Percentiles rank a stretch among this genome's conserved stretches.
Conservation (phyloP, 2,888 invertebrate genomes). For the Sarcophaga subvicina region DNA sequence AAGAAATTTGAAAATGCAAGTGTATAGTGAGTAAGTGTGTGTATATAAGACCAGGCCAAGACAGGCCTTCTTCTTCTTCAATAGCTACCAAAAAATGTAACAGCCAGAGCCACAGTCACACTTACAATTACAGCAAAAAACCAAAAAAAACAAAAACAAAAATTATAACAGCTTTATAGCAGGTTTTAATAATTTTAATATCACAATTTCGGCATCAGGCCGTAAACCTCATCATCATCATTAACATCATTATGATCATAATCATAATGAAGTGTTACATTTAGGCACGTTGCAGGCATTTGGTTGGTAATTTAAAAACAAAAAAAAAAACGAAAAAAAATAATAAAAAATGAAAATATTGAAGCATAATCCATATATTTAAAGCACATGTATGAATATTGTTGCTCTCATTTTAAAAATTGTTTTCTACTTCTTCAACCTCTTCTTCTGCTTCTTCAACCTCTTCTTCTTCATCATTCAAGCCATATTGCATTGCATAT, state of each 20-base stretch:
- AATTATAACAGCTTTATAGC: conserved; percentile 29
- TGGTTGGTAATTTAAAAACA: conserved; percentile 59
- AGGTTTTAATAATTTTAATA: conserved; percentile 50
- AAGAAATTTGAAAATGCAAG: conserved; percentile 62
- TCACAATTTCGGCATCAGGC: conserved; percentile 64
- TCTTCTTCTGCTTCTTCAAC: no score
- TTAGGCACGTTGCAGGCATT: conserved; percentile 61
- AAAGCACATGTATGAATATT: not conserved
- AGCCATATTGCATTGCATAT: no score
- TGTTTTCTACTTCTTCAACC: no score
- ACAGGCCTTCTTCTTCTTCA: conserved; percentile 57
- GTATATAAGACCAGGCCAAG: not conserved
- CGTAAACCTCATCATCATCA: conserved; percentile 47
- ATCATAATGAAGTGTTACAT: conserved; percentile 52
- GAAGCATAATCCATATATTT: conserved; percentile 39
- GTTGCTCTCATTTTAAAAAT: not conserved
- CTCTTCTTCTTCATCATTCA: no score
- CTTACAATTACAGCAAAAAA: not conserved
- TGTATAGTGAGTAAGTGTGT: no score
- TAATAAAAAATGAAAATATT: not conserved
- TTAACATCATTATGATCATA: conserved; percentile 30
- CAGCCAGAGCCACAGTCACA: not conserved
- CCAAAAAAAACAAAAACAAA: not conserved
- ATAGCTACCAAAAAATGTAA: conserved; percentile 27
- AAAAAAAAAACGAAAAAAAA: not conserved